Conservation (phyloP, 2,113 vertebrate species). For the Rhea americana region DNA sequence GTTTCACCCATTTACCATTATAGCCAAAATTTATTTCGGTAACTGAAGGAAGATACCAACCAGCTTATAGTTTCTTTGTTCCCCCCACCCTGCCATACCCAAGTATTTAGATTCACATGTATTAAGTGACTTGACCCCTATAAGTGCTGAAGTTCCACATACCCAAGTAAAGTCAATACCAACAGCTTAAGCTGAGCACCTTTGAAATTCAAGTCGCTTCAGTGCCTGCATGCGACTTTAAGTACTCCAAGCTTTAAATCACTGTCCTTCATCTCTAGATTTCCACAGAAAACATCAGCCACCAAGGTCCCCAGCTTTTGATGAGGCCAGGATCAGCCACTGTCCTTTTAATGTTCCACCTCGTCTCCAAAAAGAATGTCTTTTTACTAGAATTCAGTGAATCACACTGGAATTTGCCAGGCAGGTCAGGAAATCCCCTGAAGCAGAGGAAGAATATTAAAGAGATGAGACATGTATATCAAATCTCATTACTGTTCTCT, state of each 20-base stretch:
- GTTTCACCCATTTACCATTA: not conserved
- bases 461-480: constrained; percentile 71
- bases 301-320: constrained; percentile 12
- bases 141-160: not conserved
- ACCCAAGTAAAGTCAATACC: not conserved
- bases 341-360: constrained; percentile 59
- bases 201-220: not conserved
- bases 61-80: not conserved
- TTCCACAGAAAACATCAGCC: not conserved
- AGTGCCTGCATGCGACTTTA: not conserved
- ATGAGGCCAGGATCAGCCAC: not conserved
- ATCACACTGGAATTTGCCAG: constrained; percentile 66
- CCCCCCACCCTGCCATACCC: not conserved
- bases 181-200: not conserved
- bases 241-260: not conserved
- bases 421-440: constrained; percentile 70
- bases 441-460: constrained; percentile 70
- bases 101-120: not conserved
- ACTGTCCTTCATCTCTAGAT: not conserved
- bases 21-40: not conserved
- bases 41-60: not conserved
- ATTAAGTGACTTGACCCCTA: not conserved
- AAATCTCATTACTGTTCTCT: constrained; percentile 72
- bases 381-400: constrained; percentile 57
- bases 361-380: constrained; percentile 29